Percentiles rank a stretch among this genome's conserved stretches.
Evolutionary conservation across 1,140 invertebrate species (phyloP).

Genomic region (Aphaenogaster rudis): DNA sequence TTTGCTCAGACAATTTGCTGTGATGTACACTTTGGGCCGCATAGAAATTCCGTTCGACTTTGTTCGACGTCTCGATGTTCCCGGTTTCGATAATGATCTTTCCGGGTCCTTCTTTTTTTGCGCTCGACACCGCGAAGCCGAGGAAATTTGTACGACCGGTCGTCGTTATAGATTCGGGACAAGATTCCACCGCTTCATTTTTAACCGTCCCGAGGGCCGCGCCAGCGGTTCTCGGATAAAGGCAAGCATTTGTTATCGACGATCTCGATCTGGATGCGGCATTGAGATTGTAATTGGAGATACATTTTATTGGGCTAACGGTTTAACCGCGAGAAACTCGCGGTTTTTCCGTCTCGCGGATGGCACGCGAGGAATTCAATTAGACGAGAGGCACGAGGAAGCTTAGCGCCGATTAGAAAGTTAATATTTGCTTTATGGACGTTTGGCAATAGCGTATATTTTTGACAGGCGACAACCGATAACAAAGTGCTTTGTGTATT

Average conservation of each 20-base stretch:
- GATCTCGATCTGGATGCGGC: conserved; percentile 51
- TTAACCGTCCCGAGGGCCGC: conserved; percentile 29
- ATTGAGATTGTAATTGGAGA: conserved; percentile 69
- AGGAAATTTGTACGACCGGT: conserved; percentile 75
- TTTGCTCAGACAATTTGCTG: conserved; percentile 79
- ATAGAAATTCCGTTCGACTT: conserved; percentile 59
- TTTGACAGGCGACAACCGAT: conserved; percentile 37
- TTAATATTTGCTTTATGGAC: conserved; percentile 14
- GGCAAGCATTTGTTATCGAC: conserved; percentile 66
- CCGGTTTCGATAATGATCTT: conserved; percentile 71
- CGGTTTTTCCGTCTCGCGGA: background rate
- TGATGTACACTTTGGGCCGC: conserved; percentile 69
- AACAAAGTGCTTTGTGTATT: conserved; percentile 47
- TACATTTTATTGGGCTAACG: conserved; percentile 60
- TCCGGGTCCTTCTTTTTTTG: background rate
- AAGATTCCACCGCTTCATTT: conserved; percentile 66
- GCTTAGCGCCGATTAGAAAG: conserved; percentile 42
- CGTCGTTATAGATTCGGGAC: conserved; percentile 74
- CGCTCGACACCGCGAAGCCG: conserved; percentile 23
- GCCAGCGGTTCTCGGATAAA: conserved; percentile 61
- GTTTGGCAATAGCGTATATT: background rate
- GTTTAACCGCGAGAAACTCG: conserved; percentile 49
- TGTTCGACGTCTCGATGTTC: conserved; percentile 48
- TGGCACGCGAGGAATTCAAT: conserved; percentile 21
- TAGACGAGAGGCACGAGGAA: background rate